phyloP scores from a whole-genome alignment of 1,140 invertebrate genomes.

The Cydia strobilella region DNA sequence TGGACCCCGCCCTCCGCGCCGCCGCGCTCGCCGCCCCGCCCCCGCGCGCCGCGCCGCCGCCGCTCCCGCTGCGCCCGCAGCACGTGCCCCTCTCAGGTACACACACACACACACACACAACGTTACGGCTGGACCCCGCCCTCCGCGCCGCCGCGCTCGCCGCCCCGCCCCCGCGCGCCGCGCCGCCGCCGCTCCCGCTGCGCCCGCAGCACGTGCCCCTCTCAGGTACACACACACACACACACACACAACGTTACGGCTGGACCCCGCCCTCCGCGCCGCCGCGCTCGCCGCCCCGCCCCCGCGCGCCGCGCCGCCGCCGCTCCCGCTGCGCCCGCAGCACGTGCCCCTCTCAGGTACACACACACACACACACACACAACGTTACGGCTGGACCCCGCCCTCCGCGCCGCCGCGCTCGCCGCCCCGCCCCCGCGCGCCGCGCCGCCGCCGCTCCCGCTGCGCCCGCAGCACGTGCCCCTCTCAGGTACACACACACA shows the following conservation, averaged over 20 bases:
- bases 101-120: no score
- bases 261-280: slow-evolving; percentile 82
- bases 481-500: slow-evolving; percentile 11
- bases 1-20: slow-evolving; percentile 82
- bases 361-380: no score
- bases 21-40: slow-evolving; percentile 60
- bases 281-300: slow-evolving; percentile 60
- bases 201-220: slow-evolving; percentile 17
- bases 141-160: slow-evolving; percentile 76
- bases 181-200: slow-evolving; percentile 32
- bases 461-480: slow-evolving; percentile 10
- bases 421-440: slow-evolving; percentile 54
- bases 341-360: slow-evolving; percentile 23
- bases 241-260: slow-evolving; percentile 81
- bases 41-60: slow-evolving; percentile 42
- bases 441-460: slow-evolving; percentile 33
- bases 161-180: slow-evolving; percentile 51
- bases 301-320: slow-evolving; percentile 42
- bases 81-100: slow-evolving; percentile 23
- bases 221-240: slow-evolving; percentile 2
- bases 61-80: neutral
- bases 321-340: neutral
- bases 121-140: slow-evolving; percentile 82
- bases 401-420: slow-evolving; percentile 77
- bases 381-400: slow-evolving; percentile 82